These are phyloP conservation scores for Sinella curviseta DNA, from an alignment of 1,140 invertebrate genomes.

Conservation along the genomic window DNA sequence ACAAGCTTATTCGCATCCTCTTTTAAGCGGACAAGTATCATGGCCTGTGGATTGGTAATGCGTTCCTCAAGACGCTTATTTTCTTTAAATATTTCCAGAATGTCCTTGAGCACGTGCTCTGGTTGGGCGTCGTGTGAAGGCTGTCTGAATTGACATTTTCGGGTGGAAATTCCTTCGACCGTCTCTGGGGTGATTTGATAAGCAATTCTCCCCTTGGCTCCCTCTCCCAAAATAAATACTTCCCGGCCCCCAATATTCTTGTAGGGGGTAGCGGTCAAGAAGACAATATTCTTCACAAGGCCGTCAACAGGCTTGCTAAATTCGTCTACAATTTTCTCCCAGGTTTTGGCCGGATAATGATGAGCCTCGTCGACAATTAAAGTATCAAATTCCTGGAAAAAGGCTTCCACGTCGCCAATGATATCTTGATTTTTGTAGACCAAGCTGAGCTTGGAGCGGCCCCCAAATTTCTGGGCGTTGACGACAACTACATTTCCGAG, in stretches of 20 bases:
- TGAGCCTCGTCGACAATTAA: constrained; percentile 37
- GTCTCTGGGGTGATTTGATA: not conserved
- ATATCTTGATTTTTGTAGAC: not conserved
- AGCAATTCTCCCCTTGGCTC: not conserved
- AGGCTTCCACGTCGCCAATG: not conserved
- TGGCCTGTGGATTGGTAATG: not conserved
- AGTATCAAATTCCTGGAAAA: constrained; percentile 17
- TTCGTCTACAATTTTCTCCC: constrained; percentile 2
- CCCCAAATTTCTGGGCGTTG: constrained; percentile 38
- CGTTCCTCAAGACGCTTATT: not conserved
- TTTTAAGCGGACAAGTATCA: not conserved
- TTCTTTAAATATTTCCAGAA: not conserved
- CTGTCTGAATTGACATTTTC: not conserved
- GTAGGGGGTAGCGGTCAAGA: constrained; percentile 32
- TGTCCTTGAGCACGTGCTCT: not conserved
- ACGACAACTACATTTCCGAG: constrained; percentile 28
- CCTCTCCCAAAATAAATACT: not conserved
- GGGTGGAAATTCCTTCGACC: not conserved
- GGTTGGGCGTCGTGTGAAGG: not conserved
- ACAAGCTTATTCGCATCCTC: not conserved
- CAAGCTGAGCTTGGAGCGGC: not conserved
- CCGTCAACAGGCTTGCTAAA: not conserved
- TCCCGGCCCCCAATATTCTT: too few species aligned
- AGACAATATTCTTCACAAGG: constrained; percentile 3
- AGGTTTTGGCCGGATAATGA: constrained; percentile 33